A percentile compares a stretch with the other conserved stretches of the same genome.
Conservation (phyloP, 2,113 vertebrate genomes). For the Ptilorrhoa leucosticta region DNA sequence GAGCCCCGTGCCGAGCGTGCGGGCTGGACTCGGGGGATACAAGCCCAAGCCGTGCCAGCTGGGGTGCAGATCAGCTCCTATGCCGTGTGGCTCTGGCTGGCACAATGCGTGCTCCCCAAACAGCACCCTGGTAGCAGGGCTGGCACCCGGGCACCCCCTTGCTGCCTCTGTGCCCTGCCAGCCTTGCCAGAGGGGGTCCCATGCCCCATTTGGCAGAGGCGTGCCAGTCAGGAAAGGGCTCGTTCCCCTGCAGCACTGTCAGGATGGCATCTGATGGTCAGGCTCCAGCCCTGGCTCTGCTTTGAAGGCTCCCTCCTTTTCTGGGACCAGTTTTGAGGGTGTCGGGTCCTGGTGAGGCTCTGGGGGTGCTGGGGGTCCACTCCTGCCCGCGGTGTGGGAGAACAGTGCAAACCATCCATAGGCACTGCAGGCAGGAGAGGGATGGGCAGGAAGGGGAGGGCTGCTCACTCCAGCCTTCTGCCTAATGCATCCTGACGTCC, state of each 20-base stretch:
- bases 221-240: neutral
- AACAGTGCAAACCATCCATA: neutral
- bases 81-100: neutral
- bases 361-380: neutral
- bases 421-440: neutral
- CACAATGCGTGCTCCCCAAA: fast-evolving
- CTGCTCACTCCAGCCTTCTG: neutral
- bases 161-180: neutral
- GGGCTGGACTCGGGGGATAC: too few species aligned
- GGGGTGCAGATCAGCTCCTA: neutral
- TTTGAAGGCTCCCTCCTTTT: neutral
- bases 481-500: neutral
- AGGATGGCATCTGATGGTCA: neutral
- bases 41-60: fast-evolving
- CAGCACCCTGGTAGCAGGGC: neutral
- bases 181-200: neutral
- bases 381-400: fast-evolving
- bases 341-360: fast-evolving
- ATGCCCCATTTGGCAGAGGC: fast-evolving
- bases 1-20: fast-evolving
- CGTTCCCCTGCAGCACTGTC: fast-evolving
- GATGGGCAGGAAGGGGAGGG: neutral
- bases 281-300: neutral
- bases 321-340: neutral
- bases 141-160: neutral